These are phyloP conservation scores for Drosophila pseudotakahashii DNA, from an alignment of 2,888 invertebrate genomes.

Conservation along the genomic window DNA sequence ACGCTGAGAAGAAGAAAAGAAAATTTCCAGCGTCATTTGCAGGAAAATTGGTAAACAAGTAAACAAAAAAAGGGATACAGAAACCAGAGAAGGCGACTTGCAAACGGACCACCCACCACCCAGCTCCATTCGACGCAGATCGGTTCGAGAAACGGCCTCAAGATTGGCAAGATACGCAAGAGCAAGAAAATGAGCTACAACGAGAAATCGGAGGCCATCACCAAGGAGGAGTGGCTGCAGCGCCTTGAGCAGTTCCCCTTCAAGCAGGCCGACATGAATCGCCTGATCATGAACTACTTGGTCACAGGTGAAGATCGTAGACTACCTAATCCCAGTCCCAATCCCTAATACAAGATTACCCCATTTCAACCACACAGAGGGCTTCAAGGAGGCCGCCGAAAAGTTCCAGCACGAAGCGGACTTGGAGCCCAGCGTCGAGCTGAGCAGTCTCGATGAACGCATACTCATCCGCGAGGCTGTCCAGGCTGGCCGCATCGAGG, in stretches of 20 bases:
- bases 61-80: neutral
- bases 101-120: neutral
- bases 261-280: slow-evolving; percentile 96
- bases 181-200: slow-evolving; percentile 83
- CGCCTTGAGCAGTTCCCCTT: slow-evolving; percentile 87
- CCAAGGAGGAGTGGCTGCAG: slow-evolving; percentile 84
- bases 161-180: slow-evolving; percentile 82
- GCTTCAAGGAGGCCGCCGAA: slow-evolving; percentile 98
- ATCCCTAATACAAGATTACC: too few relatives aligned
- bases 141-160: slow-evolving; percentile 75
- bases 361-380: slow-evolving; percentile 88
- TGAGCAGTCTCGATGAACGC: slow-evolving; percentile 94
- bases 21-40: slow-evolving; percentile 44
- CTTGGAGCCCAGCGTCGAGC: slow-evolving; percentile 90
- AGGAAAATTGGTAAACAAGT: slow-evolving; percentile 19
- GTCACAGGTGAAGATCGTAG: slow-evolving; percentile 90
- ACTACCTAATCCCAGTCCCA: too few relatives aligned
- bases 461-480: slow-evolving; percentile 97
- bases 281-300: slow-evolving; percentile 98
- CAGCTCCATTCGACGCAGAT: slow-evolving; percentile 19
- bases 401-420: slow-evolving; percentile 98
- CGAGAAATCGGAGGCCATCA: slow-evolving; percentile 82
- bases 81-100: neutral
- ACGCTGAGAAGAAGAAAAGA: slow-evolving; percentile 27
- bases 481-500: slow-evolving; percentile 95